These are phyloP conservation scores for Campylomormyrus numenius DNA, from an alignment of 2,113 vertebrate species.

Conservation along the genomic window DNA sequence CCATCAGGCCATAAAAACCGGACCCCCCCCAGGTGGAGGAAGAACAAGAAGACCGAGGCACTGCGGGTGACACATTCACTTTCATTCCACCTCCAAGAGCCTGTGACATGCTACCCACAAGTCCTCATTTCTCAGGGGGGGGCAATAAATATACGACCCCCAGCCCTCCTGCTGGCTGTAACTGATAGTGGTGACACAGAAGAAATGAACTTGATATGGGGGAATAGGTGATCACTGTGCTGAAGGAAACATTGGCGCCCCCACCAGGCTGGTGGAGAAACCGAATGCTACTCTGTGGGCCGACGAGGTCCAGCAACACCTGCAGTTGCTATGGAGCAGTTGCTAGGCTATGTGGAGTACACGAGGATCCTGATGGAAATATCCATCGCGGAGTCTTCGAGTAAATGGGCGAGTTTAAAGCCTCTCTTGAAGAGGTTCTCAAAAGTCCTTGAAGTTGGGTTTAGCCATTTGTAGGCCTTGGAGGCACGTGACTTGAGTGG, in stretches of 20 bases:
- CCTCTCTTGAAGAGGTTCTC: background rate
- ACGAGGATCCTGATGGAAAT: background rate
- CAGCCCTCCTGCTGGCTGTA: background rate
- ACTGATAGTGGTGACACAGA: slow-evolving; percentile 15
- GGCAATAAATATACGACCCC: background rate
- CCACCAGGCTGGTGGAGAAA: background rate
- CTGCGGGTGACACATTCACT: background rate
- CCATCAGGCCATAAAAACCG: background rate
- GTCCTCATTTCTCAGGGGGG: background rate
- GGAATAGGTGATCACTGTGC: background rate
- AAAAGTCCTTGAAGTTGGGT: background rate
- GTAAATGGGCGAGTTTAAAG: background rate
- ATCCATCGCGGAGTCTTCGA: background rate
- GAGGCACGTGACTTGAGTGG: background rate
- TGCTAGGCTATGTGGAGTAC: background rate
- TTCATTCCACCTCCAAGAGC: background rate
- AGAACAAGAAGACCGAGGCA: background rate
- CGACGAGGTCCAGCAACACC: background rate
- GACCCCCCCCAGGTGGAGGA: background rate
- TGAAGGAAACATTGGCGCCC: background rate
- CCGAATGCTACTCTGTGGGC: background rate
- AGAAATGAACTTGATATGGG: slow-evolving; percentile 7
- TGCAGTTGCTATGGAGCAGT: background rate
- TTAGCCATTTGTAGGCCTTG: background rate
- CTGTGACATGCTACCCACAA: background rate